Evolutionary conservation across 1,140 invertebrate genomes (phyloP), one percentile per base, ranked within the genome.

Genomic region (Chelonus insularis): DNA sequence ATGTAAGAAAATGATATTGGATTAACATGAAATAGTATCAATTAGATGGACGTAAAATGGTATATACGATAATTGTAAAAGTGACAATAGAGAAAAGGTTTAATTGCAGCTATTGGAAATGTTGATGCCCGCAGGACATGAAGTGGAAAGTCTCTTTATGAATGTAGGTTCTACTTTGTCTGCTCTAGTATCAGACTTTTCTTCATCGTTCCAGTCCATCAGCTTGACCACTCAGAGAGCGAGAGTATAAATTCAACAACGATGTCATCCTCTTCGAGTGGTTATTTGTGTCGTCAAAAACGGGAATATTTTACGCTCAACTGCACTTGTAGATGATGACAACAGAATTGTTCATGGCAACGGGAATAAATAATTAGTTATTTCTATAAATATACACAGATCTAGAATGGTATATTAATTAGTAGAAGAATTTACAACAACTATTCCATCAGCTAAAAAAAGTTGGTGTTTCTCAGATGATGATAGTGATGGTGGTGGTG

Each of bases 41-140:
- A 63, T 29, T 29, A 34, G n/a, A 14, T 39, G 25, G 43, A 52
- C 20, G 20, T 11, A 32, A 60, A 39, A 43, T 20, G 6, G 2
- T 29, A 7, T 29, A 7, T 29, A 29, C 25, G 7, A 29, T 29
- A 20, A 34, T 52, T 23, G 2, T 20, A 23, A 20, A 37, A 60
- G 12, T 60, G 66, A 64, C 62, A 72, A 68, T 65, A 62, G 68
- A 63, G 69, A 71, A 70, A 69, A 69, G 65, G 65, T 57, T 67
- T 71, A 71, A 72, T 72, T 72, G 63, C 64, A 48, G 63, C 45
- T 1, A 43, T 60, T 32, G 39, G 16, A 63, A 64, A 66, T 60
- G 62, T 54, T 25, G 52, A 59, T 57, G 54, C 29, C 62, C 25
- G 54, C 14, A 60, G 37, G 34, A 51, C n/a, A 47, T 36, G 41